Evolutionary conservation across 2,113 vertebrate genomes (phyloP).

Genomic region (Microtus montanus): DNA sequence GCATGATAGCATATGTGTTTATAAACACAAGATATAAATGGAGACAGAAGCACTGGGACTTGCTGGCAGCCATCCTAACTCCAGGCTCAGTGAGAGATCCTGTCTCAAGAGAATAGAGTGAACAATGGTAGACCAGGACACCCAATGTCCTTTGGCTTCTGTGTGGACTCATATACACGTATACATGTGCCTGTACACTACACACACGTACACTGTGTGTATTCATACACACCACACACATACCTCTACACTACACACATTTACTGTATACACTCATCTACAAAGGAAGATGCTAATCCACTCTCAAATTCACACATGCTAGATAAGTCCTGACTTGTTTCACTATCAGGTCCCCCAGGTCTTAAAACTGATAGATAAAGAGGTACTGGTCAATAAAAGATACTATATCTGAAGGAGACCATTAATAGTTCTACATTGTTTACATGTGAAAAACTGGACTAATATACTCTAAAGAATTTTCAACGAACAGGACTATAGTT

Average conservation of each 20-base stretch:
- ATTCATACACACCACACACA: too few relatives aligned
- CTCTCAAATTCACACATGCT: conserved; percentile 2
- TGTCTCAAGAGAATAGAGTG: background rate
- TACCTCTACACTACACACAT: background rate
- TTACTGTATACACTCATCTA: background rate
- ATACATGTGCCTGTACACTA: background rate
- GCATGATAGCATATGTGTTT: background rate
- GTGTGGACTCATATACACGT: too few relatives aligned
- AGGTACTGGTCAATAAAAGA: background rate
- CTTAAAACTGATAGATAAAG: background rate
- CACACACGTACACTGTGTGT: background rate
- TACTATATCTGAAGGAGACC: background rate
- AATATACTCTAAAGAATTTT: conserved; percentile 7
- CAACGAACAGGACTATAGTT: background rate
- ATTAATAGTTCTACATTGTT: conserved; percentile 29
- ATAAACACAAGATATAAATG: background rate
- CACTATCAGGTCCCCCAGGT: background rate
- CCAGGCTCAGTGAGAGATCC: background rate
- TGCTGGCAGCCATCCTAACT: background rate
- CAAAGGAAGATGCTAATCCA: background rate
- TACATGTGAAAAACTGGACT: background rate
- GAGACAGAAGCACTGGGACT: background rate
- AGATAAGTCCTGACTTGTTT: background rate
- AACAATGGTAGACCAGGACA: background rate
- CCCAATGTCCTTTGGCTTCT: background rate